Evolutionary conservation across 1,140 invertebrate genomes (phyloP), one percentile per base, ranked within the genome.

Genomic region (Penaeus chinensis): DNA sequence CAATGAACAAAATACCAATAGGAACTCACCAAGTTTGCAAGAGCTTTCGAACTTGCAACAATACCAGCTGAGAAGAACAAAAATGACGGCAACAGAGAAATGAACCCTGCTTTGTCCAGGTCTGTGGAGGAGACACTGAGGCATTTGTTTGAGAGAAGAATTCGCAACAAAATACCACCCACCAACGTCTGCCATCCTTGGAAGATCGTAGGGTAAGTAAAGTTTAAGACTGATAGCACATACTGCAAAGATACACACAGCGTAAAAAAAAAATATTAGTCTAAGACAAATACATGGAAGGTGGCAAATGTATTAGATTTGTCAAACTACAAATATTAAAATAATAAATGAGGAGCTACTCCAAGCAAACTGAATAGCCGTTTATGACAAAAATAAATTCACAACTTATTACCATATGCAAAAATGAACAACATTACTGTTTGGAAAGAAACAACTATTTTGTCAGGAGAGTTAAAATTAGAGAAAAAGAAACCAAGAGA

Each of bases 131-230:
- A 90, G 22, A 90, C 71, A 65, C 66, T 89, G 32, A 89, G 76
- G 63, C 91, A 90, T 24, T 90, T 91, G 20, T 90, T 89, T 24
- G 82, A 88, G 20, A 90, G 91, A 5, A 92, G 82, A 76, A 91
- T 89, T 60, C 90, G 90, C 42, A 93, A 88, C 37, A 93, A 90
- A 20, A 92, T 71, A 74, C 91, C 91, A 8, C 92, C 92, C 80
- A 93, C 92, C 37, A 93, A 87, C 54, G 92, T 93, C 89, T 93
- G 92, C 93, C 93, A 93, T 91, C 92, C 92, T 91, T 93, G 92
- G 89, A 92, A 93, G 27, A 93, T 91, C 20, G 92, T 92, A 60
- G 92, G 92, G 89, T 92, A 93, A 22, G 92, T 92, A 90, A 93
- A 93, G 65, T 91, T 91, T 54, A 93, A 90, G 66, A 91, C 92